Conservation (phyloP, 1,140 invertebrate genomes). For the Colletes gigas region DNA sequence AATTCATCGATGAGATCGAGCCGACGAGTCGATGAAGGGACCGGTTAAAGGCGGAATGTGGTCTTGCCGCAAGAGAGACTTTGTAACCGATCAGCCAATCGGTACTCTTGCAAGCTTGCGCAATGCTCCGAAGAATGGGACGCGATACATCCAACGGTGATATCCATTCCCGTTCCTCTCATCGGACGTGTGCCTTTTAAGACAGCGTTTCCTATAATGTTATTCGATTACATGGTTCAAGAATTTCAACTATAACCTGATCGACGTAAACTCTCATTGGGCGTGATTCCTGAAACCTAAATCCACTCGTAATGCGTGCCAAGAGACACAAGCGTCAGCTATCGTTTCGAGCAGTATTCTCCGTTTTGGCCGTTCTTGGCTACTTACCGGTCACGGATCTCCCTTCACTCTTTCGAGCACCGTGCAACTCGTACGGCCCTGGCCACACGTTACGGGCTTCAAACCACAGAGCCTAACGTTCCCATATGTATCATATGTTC, state of each 20-base stretch:
- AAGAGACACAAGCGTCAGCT: constrained; percentile 13
- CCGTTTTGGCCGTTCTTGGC: constrained; percentile 21
- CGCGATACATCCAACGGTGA: constrained; percentile 25
- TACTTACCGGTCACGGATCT: background rate
- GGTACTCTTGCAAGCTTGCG: constrained; percentile 49
- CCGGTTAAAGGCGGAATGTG: constrained; percentile 70
- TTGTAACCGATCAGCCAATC: constrained; percentile 70
- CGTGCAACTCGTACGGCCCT: constrained; percentile 31
- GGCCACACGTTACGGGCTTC: constrained; percentile 78
- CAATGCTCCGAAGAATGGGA: constrained; percentile 49
- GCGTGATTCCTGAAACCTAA: constrained; percentile 44
- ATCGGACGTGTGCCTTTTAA: background rate
- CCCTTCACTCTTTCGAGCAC: constrained; percentile 24
- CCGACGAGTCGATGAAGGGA: constrained; percentile 56
- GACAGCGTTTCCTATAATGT: background rate
- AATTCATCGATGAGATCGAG: constrained; percentile 64
- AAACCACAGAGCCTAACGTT: constrained; percentile 80
- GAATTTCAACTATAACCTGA: too few species aligned
- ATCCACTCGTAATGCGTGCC: background rate
- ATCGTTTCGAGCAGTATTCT: constrained; percentile 43
- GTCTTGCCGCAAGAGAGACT: constrained; percentile 71
- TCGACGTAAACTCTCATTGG: too few species aligned
- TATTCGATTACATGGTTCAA: too few species aligned
- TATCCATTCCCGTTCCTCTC: constrained; percentile 15
- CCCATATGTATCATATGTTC: constrained; percentile 82